These are phyloP conservation scores for Drosophila recens DNA, from an alignment of 2,888 invertebrate genomes.

Conservation along the genomic window DNA sequence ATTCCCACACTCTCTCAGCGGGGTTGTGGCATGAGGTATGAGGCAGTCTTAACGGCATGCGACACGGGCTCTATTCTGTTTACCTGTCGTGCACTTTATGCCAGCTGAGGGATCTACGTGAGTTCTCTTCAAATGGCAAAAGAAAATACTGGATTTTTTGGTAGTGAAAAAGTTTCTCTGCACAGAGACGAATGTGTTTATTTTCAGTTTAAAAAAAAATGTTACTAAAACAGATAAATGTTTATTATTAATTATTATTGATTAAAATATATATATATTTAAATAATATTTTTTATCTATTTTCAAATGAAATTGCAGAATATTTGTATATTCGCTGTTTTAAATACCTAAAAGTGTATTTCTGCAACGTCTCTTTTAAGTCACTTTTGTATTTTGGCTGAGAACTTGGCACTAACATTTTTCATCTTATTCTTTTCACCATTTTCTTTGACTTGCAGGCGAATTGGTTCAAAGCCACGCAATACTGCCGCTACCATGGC, in stretches of 20 bases:
- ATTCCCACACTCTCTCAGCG: neutral
- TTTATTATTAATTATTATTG: no score
- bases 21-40: neutral
- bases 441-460: constrained; percentile 88
- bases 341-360: neutral
- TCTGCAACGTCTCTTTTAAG: rapidly evolving
- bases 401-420: constrained; percentile 15
- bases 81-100: constrained; percentile 32
- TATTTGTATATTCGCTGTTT: neutral
- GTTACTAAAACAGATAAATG: no score
- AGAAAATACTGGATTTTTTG: neutral
- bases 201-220: no score
- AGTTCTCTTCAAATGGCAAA: constrained; percentile 9
- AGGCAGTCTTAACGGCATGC: constrained; percentile 16
- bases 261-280: neutral
- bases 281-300: neutral
- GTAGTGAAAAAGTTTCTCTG: no score
- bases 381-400: neutral
- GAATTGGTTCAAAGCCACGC: constrained; percentile 96
- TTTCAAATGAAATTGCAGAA: neutral
- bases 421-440: neutral
- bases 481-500: constrained; percentile 96
- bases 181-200: no score
- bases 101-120: constrained; percentile 12
- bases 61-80: constrained; percentile 20